Evolutionary conservation across 2,113 vertebrate genomes (phyloP).

Genomic region (Baryphthengus martii): DNA sequence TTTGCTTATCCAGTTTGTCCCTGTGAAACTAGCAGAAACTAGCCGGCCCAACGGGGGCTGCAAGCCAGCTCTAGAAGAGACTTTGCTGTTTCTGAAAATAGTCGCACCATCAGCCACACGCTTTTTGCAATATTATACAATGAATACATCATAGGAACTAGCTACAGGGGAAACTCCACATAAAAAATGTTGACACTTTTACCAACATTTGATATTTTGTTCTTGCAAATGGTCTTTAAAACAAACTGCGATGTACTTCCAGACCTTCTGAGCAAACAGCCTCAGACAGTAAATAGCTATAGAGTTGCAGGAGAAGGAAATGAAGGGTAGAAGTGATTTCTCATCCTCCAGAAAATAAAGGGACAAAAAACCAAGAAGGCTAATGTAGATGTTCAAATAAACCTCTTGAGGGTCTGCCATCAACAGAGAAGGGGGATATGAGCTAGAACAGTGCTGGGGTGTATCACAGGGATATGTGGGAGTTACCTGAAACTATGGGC

Average conservation of each 20-base stretch:
- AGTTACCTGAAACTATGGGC: background rate
- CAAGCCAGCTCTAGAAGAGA: background rate
- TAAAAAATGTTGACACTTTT: background rate
- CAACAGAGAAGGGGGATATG: background rate
- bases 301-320: background rate
- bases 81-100: background rate
- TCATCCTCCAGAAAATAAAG: background rate
- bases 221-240: background rate
- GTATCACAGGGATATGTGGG: background rate
- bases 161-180: background rate
- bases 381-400: background rate
- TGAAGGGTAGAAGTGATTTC: background rate
- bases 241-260: background rate
- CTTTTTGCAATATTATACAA: background rate
- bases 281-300: background rate
- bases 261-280: background rate
- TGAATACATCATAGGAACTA: background rate
- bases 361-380: rapidly evolving
- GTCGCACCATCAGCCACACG: background rate
- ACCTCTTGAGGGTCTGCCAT: background rate
- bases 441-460: background rate
- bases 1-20: background rate
- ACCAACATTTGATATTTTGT: background rate
- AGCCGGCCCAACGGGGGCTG: background rate
- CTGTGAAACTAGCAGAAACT: background rate